A percentile compares a stretch with the other conserved stretches of the same genome.
Evolutionary conservation across 2,113 vertebrate genomes (phyloP).

Genomic region (Isichthys henryi): DNA sequence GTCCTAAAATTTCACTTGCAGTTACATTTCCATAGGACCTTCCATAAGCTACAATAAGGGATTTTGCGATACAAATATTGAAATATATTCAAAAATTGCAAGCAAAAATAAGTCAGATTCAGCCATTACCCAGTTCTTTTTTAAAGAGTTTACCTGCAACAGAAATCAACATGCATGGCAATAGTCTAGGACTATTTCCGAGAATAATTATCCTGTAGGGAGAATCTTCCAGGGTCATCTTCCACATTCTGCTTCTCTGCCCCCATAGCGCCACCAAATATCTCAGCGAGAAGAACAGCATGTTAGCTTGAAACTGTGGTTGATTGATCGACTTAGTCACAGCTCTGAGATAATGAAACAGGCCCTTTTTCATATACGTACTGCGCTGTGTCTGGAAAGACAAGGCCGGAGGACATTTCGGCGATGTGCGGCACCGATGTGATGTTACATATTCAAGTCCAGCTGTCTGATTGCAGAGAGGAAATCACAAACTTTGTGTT

Average conservation of each 20-base stretch:
- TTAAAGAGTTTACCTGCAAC: background rate
- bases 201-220: background rate
- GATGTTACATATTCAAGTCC: background rate
- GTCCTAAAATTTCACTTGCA: background rate
- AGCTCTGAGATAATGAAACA: background rate
- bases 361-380: background rate
- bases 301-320: background rate
- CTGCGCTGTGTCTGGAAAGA: background rate
- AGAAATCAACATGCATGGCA: background rate
- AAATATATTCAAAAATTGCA: background rate
- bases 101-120: background rate
- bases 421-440: background rate
- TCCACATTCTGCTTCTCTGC: background rate
- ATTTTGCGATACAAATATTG: background rate
- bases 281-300: background rate
- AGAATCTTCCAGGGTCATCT: background rate
- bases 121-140: background rate
- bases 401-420: background rate
- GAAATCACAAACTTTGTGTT: slow-evolving; percentile 20
- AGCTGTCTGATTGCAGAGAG: background rate
- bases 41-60: background rate
- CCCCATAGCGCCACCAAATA: background rate
- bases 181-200: background rate
- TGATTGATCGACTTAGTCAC: background rate
- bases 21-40: background rate